Percentiles rank a stretch among this genome's conserved stretches.
Evolutionary conservation across 92 coral and sea anemone genomes (phyloP).

Genomic region (Palythoa heliodiscus): DNA sequence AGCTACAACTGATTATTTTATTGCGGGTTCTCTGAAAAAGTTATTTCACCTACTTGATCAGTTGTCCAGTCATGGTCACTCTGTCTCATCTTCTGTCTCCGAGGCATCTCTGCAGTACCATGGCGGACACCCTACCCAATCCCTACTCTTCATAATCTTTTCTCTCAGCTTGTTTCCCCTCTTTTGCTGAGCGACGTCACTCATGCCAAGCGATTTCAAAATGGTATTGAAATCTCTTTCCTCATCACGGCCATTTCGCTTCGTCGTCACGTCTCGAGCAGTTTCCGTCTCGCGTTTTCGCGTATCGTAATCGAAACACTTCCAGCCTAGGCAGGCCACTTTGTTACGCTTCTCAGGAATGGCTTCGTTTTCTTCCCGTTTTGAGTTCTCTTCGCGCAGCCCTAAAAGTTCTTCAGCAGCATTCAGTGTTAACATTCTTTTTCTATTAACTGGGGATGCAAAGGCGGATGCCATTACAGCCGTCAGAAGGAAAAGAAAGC

Average conservation of each 20-base stretch:
- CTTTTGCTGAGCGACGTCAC: neutral
- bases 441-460: neutral
- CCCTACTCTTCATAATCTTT: neutral
- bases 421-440: neutral
- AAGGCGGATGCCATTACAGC: neutral
- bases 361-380: neutral
- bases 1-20: no score
- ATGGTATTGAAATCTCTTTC: neutral
- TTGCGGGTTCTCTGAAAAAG: no score
- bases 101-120: constrained; percentile 13
- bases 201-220: constrained; percentile 5
- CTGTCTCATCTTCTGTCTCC: neutral
- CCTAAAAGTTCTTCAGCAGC: neutral
- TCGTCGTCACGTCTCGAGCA: neutral
- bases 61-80: neutral
- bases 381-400: neutral
- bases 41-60: neutral
- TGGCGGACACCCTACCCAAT: constrained; percentile 5
- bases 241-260: neutral
- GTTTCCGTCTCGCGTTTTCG: neutral
- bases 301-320: neutral
- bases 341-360: neutral
- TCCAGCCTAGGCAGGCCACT: neutral
- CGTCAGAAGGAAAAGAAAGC: neutral
- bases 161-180: neutral